These are phyloP conservation scores for Momotus momota DNA, from an alignment of 2,797 vertebrate genomes.

Conservation along the genomic window DNA sequence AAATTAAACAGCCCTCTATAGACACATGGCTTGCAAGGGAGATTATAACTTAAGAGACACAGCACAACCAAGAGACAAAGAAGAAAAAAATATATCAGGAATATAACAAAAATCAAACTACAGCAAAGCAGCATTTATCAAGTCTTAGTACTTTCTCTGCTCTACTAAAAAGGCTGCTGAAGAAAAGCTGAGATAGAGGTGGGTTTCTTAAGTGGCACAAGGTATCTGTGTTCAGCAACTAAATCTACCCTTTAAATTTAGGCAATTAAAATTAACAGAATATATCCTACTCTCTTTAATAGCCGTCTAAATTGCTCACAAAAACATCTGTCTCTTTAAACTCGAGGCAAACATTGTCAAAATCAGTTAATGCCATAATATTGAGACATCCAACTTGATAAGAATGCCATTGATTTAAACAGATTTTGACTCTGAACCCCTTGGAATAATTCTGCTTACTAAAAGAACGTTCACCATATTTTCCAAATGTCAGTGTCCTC, in stretches of 20 bases:
- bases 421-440: neutral
- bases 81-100: neutral
- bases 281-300: neutral
- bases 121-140: neutral
- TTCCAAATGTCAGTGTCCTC: neutral
- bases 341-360: neutral
- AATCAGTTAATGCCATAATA: neutral
- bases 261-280: neutral
- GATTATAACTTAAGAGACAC: neutral
- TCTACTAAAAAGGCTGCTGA: neutral
- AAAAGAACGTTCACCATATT: neutral
- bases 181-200: neutral
- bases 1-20: neutral
- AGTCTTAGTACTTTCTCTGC: fast-evolving
- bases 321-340: neutral
- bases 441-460: neutral
- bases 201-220: neutral
- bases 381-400: neutral
- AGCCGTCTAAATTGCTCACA: neutral
- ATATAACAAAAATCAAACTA: neutral
- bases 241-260: neutral
- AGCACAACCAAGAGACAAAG: neutral
- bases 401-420: neutral
- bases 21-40: neutral
- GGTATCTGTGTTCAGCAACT: neutral